Conservation (phyloP, 2,113 vertebrate genomes). For the Nerophis lumbriciformis region DNA sequence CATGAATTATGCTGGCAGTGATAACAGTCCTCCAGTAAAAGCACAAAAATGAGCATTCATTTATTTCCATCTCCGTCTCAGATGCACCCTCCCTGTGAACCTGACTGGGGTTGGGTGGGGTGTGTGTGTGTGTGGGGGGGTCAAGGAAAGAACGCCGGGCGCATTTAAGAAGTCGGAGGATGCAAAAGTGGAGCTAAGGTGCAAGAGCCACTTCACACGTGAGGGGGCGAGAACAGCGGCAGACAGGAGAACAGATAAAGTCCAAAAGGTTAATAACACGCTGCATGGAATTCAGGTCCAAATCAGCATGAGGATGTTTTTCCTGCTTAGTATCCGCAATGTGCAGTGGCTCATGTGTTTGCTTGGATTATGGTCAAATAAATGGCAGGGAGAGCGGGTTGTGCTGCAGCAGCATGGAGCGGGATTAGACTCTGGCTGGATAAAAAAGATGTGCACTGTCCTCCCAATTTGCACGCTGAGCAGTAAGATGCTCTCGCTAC, state of each 20-base stretch:
- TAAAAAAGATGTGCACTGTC: conserved; percentile 15
- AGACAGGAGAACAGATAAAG: conserved; percentile 20
- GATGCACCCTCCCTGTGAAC: conserved; percentile 27
- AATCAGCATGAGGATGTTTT: conserved; percentile 40
- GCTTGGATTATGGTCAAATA: conserved; percentile 54
- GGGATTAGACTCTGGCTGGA: conserved; percentile 32
- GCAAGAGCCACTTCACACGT: conserved; percentile 9
- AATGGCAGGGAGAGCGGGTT: conserved; percentile 42
- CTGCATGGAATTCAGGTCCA: conserved; percentile 36
- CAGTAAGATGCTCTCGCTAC: not conserved
- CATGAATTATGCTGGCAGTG: conserved; percentile 19
- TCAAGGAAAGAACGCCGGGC: conserved; percentile 7
- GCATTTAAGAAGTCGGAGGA: conserved; percentile 2
- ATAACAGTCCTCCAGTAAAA: conserved; percentile 44
- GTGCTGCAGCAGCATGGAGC: conserved; percentile 39
- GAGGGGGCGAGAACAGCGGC: conserved; percentile 10
- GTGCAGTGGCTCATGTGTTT: conserved; percentile 40
- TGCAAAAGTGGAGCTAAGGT: conserved; percentile 20
- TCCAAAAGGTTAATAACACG: conserved; percentile 49
- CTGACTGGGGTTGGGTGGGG: not conserved
- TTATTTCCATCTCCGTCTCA: conserved; percentile 31
- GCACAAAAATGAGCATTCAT: conserved; percentile 26
- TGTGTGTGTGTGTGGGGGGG: not conserved
- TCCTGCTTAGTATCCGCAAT: not conserved
- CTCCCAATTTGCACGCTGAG: not conserved